phyloP scores from a whole-genome alignment of 2,888 invertebrate species.

The Frankliniella fusca region DNA sequence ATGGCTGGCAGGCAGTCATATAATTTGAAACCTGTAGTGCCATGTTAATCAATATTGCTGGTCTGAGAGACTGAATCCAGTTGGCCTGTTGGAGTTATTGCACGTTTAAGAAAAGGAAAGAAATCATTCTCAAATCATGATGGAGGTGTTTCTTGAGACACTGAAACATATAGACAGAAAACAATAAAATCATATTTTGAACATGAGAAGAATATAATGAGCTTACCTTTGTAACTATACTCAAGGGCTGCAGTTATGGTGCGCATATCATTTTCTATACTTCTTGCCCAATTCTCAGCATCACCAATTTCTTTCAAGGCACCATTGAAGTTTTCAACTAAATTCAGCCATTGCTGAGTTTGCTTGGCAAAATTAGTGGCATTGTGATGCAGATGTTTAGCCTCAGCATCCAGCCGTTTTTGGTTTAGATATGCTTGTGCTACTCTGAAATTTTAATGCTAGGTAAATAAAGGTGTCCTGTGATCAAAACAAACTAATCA shows the following conservation, averaged over 20 bases:
- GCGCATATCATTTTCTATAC: conserved; percentile 94
- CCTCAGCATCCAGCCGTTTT: conserved; percentile 94
- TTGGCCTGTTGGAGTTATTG: no score
- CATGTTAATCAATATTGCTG: not conserved
- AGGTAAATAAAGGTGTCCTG: not conserved
- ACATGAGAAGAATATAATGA: conserved; percentile 51
- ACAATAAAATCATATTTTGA: conserved; percentile 59
- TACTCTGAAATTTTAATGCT: conserved; percentile 62
- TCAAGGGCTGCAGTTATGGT: conserved; percentile 88
- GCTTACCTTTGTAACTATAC: conserved; percentile 75
- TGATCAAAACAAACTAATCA: not conserved
- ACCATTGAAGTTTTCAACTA: conserved; percentile 83
- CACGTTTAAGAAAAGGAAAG: no score
- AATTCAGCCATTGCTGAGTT: conserved; percentile 92
- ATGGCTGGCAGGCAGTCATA: no score
- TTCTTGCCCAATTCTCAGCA: conserved; percentile 97
- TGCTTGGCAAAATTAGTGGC: conserved; percentile 94
- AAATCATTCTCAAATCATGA: not conserved
- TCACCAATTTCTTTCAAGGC: conserved; percentile 95
- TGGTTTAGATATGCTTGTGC: conserved; percentile 98
- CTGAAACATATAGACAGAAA: not conserved
- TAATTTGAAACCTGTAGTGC: no score
- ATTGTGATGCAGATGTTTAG: conserved; percentile 89
- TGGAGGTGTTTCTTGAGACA: conserved; percentile 2
- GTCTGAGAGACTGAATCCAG: no score